Conservation (phyloP, 2,113 vertebrate species). For the Ammodytes marinus region DNA sequence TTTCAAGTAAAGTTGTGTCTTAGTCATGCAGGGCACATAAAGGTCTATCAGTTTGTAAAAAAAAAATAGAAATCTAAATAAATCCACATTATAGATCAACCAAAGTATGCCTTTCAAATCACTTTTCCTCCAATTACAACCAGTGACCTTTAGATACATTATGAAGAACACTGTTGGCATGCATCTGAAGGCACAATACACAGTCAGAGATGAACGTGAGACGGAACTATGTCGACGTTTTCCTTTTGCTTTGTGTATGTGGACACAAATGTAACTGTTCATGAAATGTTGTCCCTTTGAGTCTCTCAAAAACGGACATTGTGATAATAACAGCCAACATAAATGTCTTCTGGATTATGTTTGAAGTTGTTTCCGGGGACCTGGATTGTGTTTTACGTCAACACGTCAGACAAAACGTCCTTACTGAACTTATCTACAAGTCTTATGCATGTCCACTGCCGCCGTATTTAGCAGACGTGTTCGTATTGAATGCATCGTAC, state of each 20-base stretch:
- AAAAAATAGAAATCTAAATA: too few species aligned
- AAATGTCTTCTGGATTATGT: too few species aligned
- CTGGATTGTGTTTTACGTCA: neutral
- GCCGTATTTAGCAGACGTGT: neutral
- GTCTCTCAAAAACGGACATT: neutral
- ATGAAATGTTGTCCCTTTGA: neutral
- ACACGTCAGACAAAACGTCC: neutral
- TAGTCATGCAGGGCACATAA: neutral
- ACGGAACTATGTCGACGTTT: too few species aligned
- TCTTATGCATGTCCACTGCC: neutral
- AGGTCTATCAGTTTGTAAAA: neutral
- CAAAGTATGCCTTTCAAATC: neutral
- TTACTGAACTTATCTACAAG: neutral
- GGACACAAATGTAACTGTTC: neutral
- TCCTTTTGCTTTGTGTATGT: too few species aligned
- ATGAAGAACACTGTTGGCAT: neutral
- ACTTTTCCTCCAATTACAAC: neutral
- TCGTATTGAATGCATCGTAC: neutral
- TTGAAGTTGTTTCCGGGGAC: too few species aligned
- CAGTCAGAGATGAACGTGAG: neutral
- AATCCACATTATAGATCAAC: neutral
- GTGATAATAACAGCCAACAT: too few species aligned
- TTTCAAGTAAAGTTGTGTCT: neutral
- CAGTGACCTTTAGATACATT: neutral
- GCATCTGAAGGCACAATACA: too few species aligned